Evolutionary conservation across 2,888 invertebrate genomes (phyloP), one percentile per base, ranked within the genome.

Genomic region (Brachyopa scutellaris): DNA sequence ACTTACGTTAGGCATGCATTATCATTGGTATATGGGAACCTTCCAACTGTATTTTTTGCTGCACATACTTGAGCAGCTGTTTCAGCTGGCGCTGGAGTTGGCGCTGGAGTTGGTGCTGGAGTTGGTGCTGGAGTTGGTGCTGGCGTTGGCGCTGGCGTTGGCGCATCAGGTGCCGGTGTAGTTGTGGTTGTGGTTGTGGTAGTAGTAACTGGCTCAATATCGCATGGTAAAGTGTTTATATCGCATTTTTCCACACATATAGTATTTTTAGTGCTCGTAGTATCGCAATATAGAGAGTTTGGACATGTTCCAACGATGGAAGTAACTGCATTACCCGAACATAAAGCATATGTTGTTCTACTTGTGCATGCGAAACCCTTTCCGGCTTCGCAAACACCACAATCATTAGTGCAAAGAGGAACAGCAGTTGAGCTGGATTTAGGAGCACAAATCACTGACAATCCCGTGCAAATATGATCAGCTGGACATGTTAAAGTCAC

Each of bases 321-420:
- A 5, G 79, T 64, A 0, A 84, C 5, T 0, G 0, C 8, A 0
- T 40, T 70, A 3, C 26, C 47, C 0, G 29, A 31, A 38, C 89
- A 89, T 2, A 84, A 13, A 0, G 78, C 85, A 21, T 85, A 88
- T 2, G 86, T 85, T 6, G 36, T 87, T 13, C 61, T 80, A 8
- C 87, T 86, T n/a, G 86, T 86, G 66, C 89, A 89, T 2, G 87
- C 72, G 45, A 83, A 87, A 0, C 2, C 3, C 17, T 26, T 70
- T 0, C 23, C 23, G 1, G 8, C 0, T 8, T 26, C 21, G 19
- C 82, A 82, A 19, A 61, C 11, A 6, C 26, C 33, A 9, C 82
- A 82, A 0, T 9, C 2, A 11, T 11, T 15, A 0, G 6, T 0
- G 26, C 69, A 69, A 13, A 2, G 26, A 7, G 29, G 36, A 2